These are phyloP conservation scores for Tinamus major DNA, from an alignment of 2,797 vertebrate genomes.

Conservation along the genomic window DNA sequence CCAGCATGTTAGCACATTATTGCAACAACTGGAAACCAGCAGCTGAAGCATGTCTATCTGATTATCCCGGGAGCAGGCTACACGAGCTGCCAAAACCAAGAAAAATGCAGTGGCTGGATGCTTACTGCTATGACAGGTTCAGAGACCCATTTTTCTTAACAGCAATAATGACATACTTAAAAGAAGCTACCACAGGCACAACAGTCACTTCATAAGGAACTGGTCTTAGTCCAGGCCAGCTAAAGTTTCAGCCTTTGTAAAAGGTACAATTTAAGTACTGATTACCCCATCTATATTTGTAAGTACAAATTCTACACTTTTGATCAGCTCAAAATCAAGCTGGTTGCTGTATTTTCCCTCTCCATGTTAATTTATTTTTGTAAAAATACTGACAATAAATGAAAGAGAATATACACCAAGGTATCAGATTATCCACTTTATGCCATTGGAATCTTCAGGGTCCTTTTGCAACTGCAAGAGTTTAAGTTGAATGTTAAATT, in stretches of 20 bases:
- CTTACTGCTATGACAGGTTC: not conserved
- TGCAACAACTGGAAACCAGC: conserved; percentile 48
- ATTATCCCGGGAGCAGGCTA: conserved; percentile 29
- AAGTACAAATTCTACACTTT: not conserved
- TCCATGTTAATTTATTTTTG: not conserved
- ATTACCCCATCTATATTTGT: not conserved
- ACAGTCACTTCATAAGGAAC: not conserved
- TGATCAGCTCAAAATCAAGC: not conserved
- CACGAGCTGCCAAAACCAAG: not conserved
- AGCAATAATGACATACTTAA: not conserved
- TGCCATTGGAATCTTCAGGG: not conserved
- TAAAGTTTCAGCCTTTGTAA: not conserved
- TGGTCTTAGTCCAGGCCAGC: not conserved
- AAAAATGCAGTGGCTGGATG: not conserved
- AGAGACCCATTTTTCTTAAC: not conserved
- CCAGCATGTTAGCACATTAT: conserved; percentile 49
- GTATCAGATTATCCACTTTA: not conserved
- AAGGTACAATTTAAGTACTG: not conserved
- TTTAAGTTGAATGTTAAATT: conserved; percentile 54
- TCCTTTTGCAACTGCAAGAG: not conserved
- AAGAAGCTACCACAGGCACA: not conserved
- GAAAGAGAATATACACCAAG: not conserved
- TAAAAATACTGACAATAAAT: not conserved
- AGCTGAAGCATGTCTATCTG: conserved; percentile 43
- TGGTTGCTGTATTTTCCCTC: not conserved